A percentile compares a stretch with the other conserved stretches of the same genome.
Evolutionary conservation across 2,888 invertebrate genomes (phyloP).

Genomic region (Athetis lepigone): DNA sequence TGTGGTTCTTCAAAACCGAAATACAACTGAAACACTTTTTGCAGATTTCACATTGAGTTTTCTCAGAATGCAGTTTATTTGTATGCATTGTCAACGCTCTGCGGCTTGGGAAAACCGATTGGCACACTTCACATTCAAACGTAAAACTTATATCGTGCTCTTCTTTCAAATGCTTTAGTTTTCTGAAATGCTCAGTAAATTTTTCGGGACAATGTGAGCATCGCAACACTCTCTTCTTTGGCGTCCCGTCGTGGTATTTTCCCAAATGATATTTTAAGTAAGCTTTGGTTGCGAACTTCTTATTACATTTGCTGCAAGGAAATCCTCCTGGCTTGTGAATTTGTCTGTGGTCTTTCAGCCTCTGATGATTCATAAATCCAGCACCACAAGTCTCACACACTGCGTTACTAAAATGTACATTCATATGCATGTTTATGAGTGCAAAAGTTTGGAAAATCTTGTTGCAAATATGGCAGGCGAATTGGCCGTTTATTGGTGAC

Average conservation of each 20-base stretch:
- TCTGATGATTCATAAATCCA: slow-evolving; percentile 80
- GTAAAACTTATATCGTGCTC: slow-evolving; percentile 78
- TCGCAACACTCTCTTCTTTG: slow-evolving; percentile 75
- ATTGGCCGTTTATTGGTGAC: slow-evolving; percentile 72
- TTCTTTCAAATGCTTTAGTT: slow-evolving; percentile 82
- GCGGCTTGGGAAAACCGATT: slow-evolving; percentile 75
- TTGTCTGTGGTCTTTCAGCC: slow-evolving; percentile 80
- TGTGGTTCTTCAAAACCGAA: slow-evolving; percentile 78
- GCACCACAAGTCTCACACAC: slow-evolving; percentile 83
- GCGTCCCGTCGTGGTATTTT: slow-evolving; percentile 77
- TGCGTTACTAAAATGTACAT: slow-evolving; percentile 82
- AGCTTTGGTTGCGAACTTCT: slow-evolving; percentile 85
- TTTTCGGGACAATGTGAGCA: slow-evolving; percentile 81
- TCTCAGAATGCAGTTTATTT: slow-evolving; percentile 78
- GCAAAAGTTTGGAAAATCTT: slow-evolving; percentile 81
- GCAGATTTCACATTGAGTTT: slow-evolving; percentile 86
- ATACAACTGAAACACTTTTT: slow-evolving; percentile 85
- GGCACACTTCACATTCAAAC: slow-evolving; percentile 79
- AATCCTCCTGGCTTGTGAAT: slow-evolving; percentile 80
- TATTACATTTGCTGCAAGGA: slow-evolving; percentile 82
- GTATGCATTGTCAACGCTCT: slow-evolving; percentile 80
- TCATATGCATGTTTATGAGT: slow-evolving; percentile 83
- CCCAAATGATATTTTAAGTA: slow-evolving; percentile 80
- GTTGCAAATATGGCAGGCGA: slow-evolving; percentile 77
- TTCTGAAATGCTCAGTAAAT: slow-evolving; percentile 80